Evolutionary conservation across 1,140 invertebrate species (phyloP).

Genomic region (Diabrotica undecimpunctata): DNA sequence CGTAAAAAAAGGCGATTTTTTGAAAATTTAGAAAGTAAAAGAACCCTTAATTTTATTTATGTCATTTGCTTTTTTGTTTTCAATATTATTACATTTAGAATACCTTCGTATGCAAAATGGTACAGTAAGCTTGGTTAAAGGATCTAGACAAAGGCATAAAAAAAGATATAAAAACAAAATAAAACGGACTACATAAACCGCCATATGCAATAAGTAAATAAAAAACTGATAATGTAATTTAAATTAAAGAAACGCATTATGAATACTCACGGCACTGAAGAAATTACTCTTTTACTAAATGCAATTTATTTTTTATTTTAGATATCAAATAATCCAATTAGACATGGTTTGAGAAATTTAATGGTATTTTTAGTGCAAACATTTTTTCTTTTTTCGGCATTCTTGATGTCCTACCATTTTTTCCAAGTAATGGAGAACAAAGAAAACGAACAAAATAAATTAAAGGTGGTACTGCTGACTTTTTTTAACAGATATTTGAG

Average conservation of each 20-base stretch:
- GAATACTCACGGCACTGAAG: neutral
- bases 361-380: slow-evolving; percentile 29
- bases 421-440: slow-evolving; percentile 24
- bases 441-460: slow-evolving; percentile 18
- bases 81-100: no score
- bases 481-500: slow-evolving; percentile 34
- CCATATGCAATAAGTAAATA: no score
- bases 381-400: slow-evolving; percentile 29
- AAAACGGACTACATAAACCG: no score
- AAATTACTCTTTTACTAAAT: no score
- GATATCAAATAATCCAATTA: slow-evolving; percentile 20
- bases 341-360: slow-evolving; percentile 12
- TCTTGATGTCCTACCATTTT: slow-evolving; percentile 29
- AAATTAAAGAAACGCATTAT: neutral
- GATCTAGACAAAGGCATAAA: no score
- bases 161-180: no score
- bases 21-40: no score
- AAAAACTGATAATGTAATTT: neutral
- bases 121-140: no score
- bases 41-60: no score
- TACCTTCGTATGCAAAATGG: no score
- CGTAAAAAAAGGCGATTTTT: no score
- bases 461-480: slow-evolving; percentile 22
- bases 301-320: slow-evolving; percentile 20
- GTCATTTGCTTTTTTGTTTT: no score